Evolutionary conservation across 1,140 invertebrate genomes (phyloP).

Genomic region (Frieseomelitta varia): DNA sequence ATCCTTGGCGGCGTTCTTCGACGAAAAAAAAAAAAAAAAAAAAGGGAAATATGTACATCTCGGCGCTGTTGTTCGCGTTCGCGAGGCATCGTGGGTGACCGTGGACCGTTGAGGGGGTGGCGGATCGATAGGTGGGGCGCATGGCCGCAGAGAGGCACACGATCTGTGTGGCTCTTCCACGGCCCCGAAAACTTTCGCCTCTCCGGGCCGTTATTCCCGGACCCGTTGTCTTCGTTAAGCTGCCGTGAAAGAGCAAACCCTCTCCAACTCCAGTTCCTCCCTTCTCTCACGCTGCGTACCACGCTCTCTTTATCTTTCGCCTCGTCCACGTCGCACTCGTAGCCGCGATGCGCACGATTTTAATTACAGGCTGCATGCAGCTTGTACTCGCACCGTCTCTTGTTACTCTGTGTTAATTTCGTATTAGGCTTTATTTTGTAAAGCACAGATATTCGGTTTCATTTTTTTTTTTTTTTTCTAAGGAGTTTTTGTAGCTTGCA

Average conservation of each 20-base stretch:
- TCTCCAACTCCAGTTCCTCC: background rate
- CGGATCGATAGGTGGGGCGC: conserved; percentile 74
- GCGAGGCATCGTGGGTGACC: conserved; percentile 31
- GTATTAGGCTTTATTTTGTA: too few species aligned
- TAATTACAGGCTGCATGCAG: conserved; percentile 14
- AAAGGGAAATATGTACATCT: conserved; percentile 61
- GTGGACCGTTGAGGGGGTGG: conserved; percentile 16
- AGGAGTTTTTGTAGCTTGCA: too few species aligned
- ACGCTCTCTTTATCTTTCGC: background rate
- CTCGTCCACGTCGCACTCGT: background rate
- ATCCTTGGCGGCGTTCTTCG: conserved; percentile 43
- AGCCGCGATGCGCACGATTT: conserved; percentile 5
- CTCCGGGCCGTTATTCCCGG: background rate
- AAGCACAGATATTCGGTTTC: too few species aligned
- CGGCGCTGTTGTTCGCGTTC: conserved; percentile 57
- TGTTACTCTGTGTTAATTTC: too few species aligned
- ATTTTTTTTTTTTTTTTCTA: too few species aligned
- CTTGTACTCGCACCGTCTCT: background rate
- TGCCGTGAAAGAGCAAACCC: background rate
- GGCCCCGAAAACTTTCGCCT: conserved; percentile 66
- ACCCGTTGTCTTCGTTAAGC: conserved; percentile 5
- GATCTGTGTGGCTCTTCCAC: conserved; percentile 47
- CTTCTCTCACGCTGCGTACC: background rate
- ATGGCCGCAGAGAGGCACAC: conserved; percentile 69
- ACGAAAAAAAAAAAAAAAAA: conserved; percentile 68